Conservation (phyloP, 2,113 vertebrate species). For the Struthidea cinerea region DNA sequence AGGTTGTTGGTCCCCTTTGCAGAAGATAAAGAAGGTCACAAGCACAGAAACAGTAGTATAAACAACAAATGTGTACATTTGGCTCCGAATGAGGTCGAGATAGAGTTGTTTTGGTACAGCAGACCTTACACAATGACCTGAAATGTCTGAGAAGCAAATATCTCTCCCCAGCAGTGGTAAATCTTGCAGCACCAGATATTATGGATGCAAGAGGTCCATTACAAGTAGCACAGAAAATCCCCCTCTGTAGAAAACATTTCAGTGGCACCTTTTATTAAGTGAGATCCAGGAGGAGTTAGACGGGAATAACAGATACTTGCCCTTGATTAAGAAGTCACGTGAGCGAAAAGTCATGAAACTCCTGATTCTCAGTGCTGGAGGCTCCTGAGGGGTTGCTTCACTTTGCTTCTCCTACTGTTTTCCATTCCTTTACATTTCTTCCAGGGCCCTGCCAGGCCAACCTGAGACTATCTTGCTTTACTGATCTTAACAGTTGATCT, state of each 20-base stretch:
- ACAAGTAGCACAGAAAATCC: background rate
- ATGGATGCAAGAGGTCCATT: background rate
- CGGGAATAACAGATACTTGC: background rate
- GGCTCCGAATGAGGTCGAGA: background rate
- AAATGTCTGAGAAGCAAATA: background rate
- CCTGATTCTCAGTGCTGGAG: background rate
- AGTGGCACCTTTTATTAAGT: background rate
- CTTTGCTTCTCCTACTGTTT: background rate
- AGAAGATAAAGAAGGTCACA: background rate
- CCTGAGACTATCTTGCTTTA: background rate
- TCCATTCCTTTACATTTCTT: background rate
- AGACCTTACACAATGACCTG: background rate
- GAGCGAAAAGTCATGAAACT: background rate
- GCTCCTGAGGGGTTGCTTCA: background rate
- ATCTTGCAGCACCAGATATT: background rate
- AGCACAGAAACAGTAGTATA: background rate
- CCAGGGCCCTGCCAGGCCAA: background rate
- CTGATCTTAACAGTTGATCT: constrained; percentile 33
- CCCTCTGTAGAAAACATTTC: background rate
- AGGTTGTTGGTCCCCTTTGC: background rate
- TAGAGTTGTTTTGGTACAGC: background rate
- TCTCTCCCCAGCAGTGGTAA: background rate
- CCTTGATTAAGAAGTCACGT: background rate
- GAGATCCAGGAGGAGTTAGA: background rate
- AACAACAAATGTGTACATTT: background rate